Base-by-base conservation (phyloP, 2,888 invertebrate genomes). In the Emmelina monodactyla region DNA sequence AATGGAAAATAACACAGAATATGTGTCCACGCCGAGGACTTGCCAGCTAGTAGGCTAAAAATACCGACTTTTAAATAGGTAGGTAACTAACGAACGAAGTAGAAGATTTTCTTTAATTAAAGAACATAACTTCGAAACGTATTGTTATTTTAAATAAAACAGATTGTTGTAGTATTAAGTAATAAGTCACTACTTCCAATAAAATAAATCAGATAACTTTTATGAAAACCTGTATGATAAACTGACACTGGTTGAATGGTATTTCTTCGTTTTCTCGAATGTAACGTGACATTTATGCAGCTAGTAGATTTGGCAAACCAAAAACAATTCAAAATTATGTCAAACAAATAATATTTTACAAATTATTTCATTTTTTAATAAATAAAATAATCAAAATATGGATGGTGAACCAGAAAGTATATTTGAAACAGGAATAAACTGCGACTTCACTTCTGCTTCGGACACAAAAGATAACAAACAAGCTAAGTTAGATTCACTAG, bases 401-500 rank as follows among this genome's bases (percentile, higher is more conserved):
- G 73, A 75, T 44, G 70, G 71, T 43, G 73, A 73, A 50, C 65
- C 64, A 42, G 75, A 78, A 57, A 53, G 49, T 33, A 51, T 70
- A 41, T 72, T 75, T 39, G 73, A 78, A 44, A 65, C 67, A 34
- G 68, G 55, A 32, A 70, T 68, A 33, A 71, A 66, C 41, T 71
- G 68, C 46, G 71, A 73, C 46, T 46, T 67, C 32, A 57, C 60
- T 39, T 61, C 68, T 14, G 53, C 60, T 36, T 70, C 72, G 36
- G 73, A 72, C 50, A 63, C 65, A 19, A 38, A 62, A 40, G 75
- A 75, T 44, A 59, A 58, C 39, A 62, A 62, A 48, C 75, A 75
- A 54, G 66, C 68, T 16, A 78, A 64, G 57, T 53, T 70, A 43
- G 78, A 78, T 47, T 64, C 75, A 14, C 52, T 78, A 40, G 78